Conservation (phyloP, 2,888 invertebrate genomes). For the Macroteleia sp. region DNA sequence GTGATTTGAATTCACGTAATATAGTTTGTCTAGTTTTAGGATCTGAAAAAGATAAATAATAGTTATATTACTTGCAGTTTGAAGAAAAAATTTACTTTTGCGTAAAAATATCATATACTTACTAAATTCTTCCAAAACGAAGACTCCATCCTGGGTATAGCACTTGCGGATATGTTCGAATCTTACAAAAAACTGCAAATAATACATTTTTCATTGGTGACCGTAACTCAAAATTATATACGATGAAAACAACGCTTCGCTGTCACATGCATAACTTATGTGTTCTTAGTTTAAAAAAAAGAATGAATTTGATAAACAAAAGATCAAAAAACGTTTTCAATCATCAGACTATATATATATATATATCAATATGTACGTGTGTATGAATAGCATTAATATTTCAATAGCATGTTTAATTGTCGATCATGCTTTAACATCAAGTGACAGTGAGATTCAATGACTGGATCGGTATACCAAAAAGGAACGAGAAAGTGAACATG, state of each 20-base stretch:
- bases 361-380: constrained; percentile 11
- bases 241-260: constrained; percentile 38
- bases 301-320: not conserved
- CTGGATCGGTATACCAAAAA: constrained; percentile 33
- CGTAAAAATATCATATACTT: too few relatives aligned
- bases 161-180: constrained; percentile 99
- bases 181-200: constrained; percentile 99
- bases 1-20: constrained; percentile 98
- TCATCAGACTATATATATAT: constrained; percentile 17
- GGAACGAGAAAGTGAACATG: constrained; percentile 39
- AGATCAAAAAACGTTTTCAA: not conserved
- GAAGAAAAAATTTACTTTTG: too few relatives aligned
- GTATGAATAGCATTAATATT: constrained; percentile 28
- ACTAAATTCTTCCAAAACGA: constrained; percentile 99
- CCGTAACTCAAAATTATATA: constrained; percentile 1
- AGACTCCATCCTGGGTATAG: constrained; percentile 99
- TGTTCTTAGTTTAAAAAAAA: constrained; percentile 6
- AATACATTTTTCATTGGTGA: constrained; percentile 72
- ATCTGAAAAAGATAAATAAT: constrained; percentile 92
- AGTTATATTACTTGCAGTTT: too few relatives aligned
- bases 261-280: constrained; percentile 44
- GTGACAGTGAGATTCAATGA: constrained; percentile 44
- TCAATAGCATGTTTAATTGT: constrained; percentile 24
- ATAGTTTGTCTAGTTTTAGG: constrained; percentile 98
- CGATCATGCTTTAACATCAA: constrained; percentile 40